phyloP scores from a whole-genome alignment of 2,113 vertebrate species.

The Lagopus muta region DNA sequence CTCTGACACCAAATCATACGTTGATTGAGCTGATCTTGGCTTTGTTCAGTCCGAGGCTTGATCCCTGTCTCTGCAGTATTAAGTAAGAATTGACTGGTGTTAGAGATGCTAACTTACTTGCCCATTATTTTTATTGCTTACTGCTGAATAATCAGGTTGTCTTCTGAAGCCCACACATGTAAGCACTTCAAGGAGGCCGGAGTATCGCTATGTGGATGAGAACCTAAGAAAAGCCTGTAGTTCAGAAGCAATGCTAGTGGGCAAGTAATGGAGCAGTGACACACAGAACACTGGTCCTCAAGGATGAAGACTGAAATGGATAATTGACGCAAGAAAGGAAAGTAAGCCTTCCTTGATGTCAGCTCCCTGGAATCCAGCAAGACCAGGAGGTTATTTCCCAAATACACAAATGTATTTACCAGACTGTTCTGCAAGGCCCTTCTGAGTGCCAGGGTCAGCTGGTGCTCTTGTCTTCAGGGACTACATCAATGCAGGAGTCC shows the following conservation, averaged over 20 bases:
- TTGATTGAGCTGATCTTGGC: not conserved
- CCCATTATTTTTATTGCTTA: not conserved
- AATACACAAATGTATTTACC: not conserved
- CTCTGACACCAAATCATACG: not conserved
- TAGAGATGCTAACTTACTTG: not conserved
- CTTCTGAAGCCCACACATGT: not conserved
- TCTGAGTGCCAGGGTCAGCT: not conserved
- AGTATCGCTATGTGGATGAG: not conserved
- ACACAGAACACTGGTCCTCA: not conserved
- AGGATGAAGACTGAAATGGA: not conserved
- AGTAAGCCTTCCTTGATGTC: not conserved
- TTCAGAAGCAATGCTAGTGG: not conserved
- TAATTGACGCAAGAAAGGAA: not conserved
- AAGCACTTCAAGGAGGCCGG: not conserved
- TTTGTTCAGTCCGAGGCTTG: not conserved
- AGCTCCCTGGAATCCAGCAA: not conserved
- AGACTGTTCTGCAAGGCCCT: not conserved
- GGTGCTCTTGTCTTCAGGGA: not conserved
- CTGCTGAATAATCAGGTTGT: not conserved
- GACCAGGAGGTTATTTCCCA: not conserved
- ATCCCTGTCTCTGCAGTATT: not conserved
- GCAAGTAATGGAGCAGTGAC: not conserved
- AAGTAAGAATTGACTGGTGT: not conserved
- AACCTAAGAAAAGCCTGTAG: not conserved
- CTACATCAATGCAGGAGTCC: not conserved